Evolutionary conservation across 2,113 vertebrate genomes (phyloP).

Genomic region (Tenebrosternarchus preto): DNA sequence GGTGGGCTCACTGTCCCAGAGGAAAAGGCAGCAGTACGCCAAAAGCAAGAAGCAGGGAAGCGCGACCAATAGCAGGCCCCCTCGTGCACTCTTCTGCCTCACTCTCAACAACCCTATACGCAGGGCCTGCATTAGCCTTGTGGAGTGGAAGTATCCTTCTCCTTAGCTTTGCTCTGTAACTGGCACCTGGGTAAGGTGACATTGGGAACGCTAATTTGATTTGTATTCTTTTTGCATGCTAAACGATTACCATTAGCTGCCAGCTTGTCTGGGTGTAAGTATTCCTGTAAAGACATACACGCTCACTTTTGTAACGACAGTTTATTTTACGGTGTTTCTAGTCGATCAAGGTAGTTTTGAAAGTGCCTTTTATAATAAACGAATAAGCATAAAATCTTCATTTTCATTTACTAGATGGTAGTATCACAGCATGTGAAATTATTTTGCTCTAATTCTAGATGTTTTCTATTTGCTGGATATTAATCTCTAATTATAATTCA

Average conservation of each 20-base stretch:
- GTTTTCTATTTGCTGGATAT: too few species aligned
- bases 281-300: background rate
- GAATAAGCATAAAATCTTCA: background rate
- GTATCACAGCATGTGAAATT: too few species aligned
- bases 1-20: slow-evolving; percentile 90
- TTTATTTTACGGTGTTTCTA: too few species aligned
- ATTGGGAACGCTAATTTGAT: background rate
- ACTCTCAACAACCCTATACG: slow-evolving; percentile 98
- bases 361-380: background rate
- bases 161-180: background rate
- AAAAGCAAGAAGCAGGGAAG: slow-evolving; percentile 99
- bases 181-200: background rate
- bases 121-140: slow-evolving; percentile 98
- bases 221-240: too few species aligned
- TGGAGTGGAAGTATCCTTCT: slow-evolving; percentile 99
- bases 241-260: background rate
- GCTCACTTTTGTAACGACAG: background rate
- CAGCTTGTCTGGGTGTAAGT: background rate
- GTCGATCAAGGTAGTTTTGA: background rate
- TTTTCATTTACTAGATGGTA: too few species aligned
- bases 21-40: slow-evolving; percentile 97
- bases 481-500: background rate
- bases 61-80: slow-evolving; percentile 88
- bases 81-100: slow-evolving; percentile 96
- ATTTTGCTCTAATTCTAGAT: too few species aligned